Evolutionary conservation across 1,140 invertebrate genomes (phyloP).

Genomic region (Aphaenogaster floridana): DNA sequence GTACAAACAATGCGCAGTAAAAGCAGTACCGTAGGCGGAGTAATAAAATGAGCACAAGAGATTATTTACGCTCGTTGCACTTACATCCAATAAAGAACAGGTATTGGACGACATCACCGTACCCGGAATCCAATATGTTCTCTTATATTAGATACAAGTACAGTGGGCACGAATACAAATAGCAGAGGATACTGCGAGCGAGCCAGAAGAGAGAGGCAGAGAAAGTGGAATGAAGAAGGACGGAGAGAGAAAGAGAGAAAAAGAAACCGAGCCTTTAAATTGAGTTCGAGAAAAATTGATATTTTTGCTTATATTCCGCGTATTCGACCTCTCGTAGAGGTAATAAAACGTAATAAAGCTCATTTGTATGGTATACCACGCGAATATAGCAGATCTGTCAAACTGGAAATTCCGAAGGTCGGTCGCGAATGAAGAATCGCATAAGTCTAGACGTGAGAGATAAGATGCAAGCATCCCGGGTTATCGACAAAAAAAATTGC

Average conservation of each 20-base stretch:
- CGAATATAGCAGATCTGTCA: conserved; percentile 51
- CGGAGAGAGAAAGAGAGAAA: conserved; percentile 9
- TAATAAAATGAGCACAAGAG: conserved; percentile 77
- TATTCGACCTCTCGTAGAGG: conserved; percentile 33
- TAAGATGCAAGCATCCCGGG: conserved; percentile 8
- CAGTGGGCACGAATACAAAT: conserved; percentile 72
- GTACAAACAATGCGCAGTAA: conserved; percentile 60
- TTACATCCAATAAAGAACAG: conserved; percentile 77
- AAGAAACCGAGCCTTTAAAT: conserved; percentile 54
- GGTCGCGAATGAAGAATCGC: conserved; percentile 31
- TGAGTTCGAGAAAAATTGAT: conserved; percentile 70
- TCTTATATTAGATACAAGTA: conserved; percentile 70
- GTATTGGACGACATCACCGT: conserved; percentile 72
- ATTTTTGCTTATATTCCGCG: conserved; percentile 58
- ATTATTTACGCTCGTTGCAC: conserved; percentile 76
- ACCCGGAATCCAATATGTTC: conserved; percentile 72
- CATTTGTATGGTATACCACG: conserved; percentile 19
- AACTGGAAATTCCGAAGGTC: conserved; percentile 41
- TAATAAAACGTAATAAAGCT: conserved; percentile 72
- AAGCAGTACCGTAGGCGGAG: conserved; percentile 63
- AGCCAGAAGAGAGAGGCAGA: conserved; percentile 5
- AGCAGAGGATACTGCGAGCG: conserved; percentile 49
- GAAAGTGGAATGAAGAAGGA: background rate
- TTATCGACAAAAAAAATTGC: conserved; percentile 47
- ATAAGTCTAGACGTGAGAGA: conserved; percentile 14